These are phyloP conservation scores for Alectoris magna DNA, from an alignment of 2,797 vertebrate species.

Conservation along the genomic window DNA sequence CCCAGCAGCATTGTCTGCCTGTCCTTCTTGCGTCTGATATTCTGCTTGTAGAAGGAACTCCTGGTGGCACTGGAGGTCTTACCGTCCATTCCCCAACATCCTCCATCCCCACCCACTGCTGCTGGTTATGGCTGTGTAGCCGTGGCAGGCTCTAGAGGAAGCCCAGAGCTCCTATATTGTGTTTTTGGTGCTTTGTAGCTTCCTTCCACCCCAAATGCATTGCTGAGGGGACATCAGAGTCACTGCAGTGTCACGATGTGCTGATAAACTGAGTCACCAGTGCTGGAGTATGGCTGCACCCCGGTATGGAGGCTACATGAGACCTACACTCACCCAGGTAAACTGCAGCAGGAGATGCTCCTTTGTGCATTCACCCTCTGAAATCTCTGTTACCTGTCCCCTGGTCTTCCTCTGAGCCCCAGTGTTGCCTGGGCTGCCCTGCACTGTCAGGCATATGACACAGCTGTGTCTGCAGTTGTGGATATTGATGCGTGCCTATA, in stretches of 20 bases:
- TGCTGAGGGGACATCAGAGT: neutral
- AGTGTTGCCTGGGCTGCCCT: neutral
- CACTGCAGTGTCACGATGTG: fast-evolving
- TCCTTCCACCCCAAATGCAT: neutral
- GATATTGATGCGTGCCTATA: constrained; percentile 27
- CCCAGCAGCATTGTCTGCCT: neutral
- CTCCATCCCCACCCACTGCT: fast-evolving
- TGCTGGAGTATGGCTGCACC: neutral
- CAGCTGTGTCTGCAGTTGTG: neutral
- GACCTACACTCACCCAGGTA: neutral
- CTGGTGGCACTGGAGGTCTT: neutral
- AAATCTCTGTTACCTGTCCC: neutral
- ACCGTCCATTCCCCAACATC: neutral
- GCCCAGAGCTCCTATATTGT: no score
- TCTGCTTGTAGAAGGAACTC: neutral
- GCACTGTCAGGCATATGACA: neutral
- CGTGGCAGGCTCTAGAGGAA: neutral
- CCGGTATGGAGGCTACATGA: neutral
- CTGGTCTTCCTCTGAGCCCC: neutral
- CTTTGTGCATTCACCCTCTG: neutral
- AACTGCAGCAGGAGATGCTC: neutral
- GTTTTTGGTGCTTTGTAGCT: neutral
- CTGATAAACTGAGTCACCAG: neutral
- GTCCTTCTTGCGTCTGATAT: neutral
- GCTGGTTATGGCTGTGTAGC: neutral